Percentiles rank a stretch among this genome's conserved stretches.
phyloP scores from a whole-genome alignment of 2,113 vertebrate genomes.

The Paedocypris sp. region DNA sequence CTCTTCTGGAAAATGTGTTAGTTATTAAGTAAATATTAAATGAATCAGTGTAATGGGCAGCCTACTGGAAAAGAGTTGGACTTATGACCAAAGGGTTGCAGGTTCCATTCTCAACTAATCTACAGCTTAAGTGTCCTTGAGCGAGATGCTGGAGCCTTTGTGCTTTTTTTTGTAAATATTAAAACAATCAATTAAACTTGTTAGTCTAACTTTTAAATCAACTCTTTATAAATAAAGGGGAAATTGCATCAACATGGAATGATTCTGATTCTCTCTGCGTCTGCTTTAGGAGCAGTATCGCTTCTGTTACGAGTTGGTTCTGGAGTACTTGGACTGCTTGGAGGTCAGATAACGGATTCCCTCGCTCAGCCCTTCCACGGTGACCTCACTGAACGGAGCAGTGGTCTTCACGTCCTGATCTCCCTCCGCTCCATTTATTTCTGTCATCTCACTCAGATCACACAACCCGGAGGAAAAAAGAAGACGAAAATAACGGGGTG shows the following conservation, averaged over 20 bases:
- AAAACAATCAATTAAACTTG: too few relatives aligned
- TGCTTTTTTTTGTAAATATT: too few relatives aligned
- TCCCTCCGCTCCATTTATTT: not conserved
- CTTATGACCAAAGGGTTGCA: too few relatives aligned
- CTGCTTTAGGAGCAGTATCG: constrained; percentile 63
- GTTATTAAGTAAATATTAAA: too few relatives aligned
- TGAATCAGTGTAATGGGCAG: too few relatives aligned
- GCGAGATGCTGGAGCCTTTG: too few relatives aligned
- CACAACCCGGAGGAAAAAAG: constrained; percentile 12
- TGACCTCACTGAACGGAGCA: constrained; percentile 29
- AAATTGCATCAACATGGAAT: too few relatives aligned
- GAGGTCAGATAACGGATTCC: constrained; percentile 66
- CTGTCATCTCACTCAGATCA: not conserved
- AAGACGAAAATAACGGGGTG: constrained; percentile 24
- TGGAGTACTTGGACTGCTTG: constrained; percentile 71
- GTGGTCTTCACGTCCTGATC: not conserved
- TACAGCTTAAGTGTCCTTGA: too few relatives aligned
- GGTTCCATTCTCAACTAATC: too few relatives aligned
- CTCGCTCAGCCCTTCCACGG: not conserved
- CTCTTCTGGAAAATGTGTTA: too few relatives aligned
- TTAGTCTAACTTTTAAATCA: not conserved
- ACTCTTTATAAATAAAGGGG: too few relatives aligned
- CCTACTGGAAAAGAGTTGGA: too few relatives aligned
- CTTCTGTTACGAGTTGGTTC: constrained; percentile 68
- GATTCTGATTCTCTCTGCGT: not conserved